Evolutionary conservation across 1,140 invertebrate species (phyloP).

Genomic region (Trichonephila clavata): DNA sequence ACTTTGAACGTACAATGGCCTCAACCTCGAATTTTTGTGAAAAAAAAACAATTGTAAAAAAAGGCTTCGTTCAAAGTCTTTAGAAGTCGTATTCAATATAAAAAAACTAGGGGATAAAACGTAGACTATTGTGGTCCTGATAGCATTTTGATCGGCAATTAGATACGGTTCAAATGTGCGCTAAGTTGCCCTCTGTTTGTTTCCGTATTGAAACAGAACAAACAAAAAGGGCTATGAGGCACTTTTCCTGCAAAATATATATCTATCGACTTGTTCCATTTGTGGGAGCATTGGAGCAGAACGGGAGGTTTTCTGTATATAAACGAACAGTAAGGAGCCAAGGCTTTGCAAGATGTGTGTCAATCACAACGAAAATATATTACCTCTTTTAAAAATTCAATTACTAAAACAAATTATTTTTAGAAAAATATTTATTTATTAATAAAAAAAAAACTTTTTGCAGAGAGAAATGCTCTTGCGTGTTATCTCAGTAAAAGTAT

Average conservation of each 20-base stretch:
- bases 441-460: too few species aligned
- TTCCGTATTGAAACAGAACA: not conserved
- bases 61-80: not conserved
- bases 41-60: not conserved
- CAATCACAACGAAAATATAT: not conserved
- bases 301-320: not conserved
- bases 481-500: too few species aligned
- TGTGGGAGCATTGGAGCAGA: not conserved
- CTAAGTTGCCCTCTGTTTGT: not conserved
- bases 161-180: not conserved
- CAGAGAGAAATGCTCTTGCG: too few species aligned
- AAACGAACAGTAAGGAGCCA: not conserved
- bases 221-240: not conserved
- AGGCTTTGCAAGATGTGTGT: not conserved
- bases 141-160: not conserved
- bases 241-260: not conserved
- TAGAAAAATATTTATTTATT: too few species aligned
- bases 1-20: not conserved
- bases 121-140: not conserved
- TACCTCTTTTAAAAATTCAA: not conserved
- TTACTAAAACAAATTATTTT: not conserved
- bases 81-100: not conserved
- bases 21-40: not conserved
- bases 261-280: conserved; percentile 12
- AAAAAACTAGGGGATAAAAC: not conserved